Evolutionary conservation across 1,140 invertebrate genomes (phyloP).

Genomic region (Drosophila pruinosa): DNA sequence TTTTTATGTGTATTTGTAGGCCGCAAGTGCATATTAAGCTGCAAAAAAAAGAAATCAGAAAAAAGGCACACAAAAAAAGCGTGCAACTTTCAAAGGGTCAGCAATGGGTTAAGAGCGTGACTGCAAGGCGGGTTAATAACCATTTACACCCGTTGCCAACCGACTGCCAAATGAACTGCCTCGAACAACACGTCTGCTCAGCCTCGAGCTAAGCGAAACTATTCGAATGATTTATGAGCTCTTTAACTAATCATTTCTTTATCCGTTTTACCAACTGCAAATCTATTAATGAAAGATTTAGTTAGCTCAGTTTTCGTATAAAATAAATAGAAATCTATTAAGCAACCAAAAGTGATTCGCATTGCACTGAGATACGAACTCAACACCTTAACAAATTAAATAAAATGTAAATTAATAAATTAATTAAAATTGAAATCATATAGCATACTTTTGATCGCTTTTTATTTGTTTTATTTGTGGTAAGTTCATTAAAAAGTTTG

Average conservation of each 20-base stretch:
- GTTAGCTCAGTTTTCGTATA: no score
- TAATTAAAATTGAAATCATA: no score
- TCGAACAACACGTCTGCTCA: neutral
- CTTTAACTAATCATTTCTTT: neutral
- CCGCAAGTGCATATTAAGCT: constrained; percentile 75
- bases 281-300: neutral
- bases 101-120: constrained; percentile 66
- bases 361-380: no score
- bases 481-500: no score
- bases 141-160: constrained; percentile 21
- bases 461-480: no score
- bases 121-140: constrained; percentile 38
- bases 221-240: constrained; percentile 21
- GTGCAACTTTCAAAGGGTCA: constrained; percentile 37
- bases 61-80: constrained; percentile 1
- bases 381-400: no score
- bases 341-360: no score
- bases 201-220: constrained; percentile 3
- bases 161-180: constrained; percentile 24
- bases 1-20: constrained; percentile 74
- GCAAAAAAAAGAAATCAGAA: constrained; percentile 5
- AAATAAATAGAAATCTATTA: no score
- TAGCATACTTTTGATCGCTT: no score
- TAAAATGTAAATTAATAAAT: no score
- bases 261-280: neutral